Conservation (phyloP, 2,113 vertebrate genomes). For the Seriola aureovittata region DNA sequence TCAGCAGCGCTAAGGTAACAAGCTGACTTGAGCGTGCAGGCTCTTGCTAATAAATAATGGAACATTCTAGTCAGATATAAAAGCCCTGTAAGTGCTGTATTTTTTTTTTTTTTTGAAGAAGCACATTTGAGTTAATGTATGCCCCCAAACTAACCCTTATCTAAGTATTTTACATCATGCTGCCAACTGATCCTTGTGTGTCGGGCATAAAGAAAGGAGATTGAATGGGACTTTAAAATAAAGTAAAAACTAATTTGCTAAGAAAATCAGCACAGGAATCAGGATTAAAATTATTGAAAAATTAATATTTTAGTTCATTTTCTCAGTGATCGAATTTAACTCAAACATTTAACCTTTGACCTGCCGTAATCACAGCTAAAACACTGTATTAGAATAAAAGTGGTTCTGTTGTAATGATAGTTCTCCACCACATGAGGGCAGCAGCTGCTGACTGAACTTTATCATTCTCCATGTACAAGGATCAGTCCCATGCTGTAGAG, state of each 20-base stretch:
- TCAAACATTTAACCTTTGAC: slow-evolving; percentile 22
- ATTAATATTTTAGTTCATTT: background rate
- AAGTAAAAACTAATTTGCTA: slow-evolving; percentile 12
- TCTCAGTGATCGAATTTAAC: slow-evolving; percentile 27
- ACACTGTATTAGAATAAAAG: slow-evolving; percentile 75
- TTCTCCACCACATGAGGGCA: slow-evolving; percentile 74
- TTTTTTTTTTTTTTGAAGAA: slow-evolving; percentile 24
- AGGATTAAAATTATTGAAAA: background rate
- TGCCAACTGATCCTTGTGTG: slow-evolving; percentile 7
- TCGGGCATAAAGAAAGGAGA: slow-evolving; percentile 14
- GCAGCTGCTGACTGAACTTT: slow-evolving; percentile 41
- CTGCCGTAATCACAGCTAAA: slow-evolving; percentile 79
- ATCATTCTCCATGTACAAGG: background rate
- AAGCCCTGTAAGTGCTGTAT: slow-evolving; percentile 69
- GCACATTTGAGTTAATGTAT: slow-evolving; percentile 9
- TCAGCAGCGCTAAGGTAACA: slow-evolving; percentile 51
- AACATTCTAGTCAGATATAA: slow-evolving; percentile 61
- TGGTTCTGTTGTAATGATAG: slow-evolving; percentile 41
- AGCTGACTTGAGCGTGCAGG: slow-evolving; percentile 65
- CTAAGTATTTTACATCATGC: slow-evolving; percentile 45
- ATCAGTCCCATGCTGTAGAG: background rate
- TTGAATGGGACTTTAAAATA: slow-evolving; percentile 23
- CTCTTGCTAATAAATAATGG: slow-evolving; percentile 71
- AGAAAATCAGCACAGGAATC: background rate
- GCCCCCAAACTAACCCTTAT: background rate